phyloP scores from a whole-genome alignment of 1,140 invertebrate species.

The Dreissena polymorpha region DNA sequence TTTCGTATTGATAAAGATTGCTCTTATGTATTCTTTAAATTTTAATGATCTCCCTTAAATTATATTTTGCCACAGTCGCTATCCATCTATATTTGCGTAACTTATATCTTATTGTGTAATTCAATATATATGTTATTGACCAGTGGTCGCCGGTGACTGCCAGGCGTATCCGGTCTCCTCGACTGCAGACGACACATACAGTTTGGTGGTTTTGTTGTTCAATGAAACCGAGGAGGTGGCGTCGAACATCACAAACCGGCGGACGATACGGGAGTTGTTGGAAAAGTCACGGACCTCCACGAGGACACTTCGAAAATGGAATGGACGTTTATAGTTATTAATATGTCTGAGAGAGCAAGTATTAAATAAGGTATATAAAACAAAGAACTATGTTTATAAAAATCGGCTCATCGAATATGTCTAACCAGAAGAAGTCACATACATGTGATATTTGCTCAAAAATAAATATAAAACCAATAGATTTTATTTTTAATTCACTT shows the following conservation, averaged over 20 bases:
- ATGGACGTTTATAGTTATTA: not conserved
- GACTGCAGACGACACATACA: slow-evolving; percentile 26
- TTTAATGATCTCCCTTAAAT: not conserved
- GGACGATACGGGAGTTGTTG: slow-evolving; percentile 38
- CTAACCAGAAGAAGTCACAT: too few relatives aligned
- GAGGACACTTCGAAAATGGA: slow-evolving; percentile 12
- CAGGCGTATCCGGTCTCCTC: slow-evolving; percentile 42
- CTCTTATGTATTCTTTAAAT: not conserved
- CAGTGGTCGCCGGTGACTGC: slow-evolving; percentile 16
- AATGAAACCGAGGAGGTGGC: not conserved
- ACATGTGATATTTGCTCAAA: too few relatives aligned
- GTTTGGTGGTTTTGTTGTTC: not conserved
- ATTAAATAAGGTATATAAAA: not conserved
- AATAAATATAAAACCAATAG: too few relatives aligned
- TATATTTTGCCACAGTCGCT: too few relatives aligned
- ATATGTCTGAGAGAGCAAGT: not conserved
- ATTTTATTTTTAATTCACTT: too few relatives aligned
- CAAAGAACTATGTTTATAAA: not conserved
- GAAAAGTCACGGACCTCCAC: slow-evolving; percentile 23
- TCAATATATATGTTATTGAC: not conserved
- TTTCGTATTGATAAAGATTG: not conserved
- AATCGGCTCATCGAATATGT: too few relatives aligned
- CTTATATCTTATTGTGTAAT: too few relatives aligned
- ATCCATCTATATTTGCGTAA: too few relatives aligned
- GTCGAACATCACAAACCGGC: slow-evolving; percentile 31